Evolutionary conservation across 2,888 invertebrate genomes (phyloP), one percentile per base, ranked within the genome.

Genomic region (Apeira syringaria): DNA sequence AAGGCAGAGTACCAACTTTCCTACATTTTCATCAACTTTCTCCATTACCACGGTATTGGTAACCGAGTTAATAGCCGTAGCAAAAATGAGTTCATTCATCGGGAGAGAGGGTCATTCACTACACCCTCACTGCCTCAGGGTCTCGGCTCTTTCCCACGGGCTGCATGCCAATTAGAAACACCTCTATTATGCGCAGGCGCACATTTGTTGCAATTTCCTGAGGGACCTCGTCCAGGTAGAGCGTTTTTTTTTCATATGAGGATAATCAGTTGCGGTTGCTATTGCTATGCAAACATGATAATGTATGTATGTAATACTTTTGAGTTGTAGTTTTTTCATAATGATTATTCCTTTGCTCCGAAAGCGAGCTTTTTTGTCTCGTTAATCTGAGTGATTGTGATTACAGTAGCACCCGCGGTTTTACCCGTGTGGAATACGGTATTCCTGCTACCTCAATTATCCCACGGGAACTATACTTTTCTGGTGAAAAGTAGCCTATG

Each of bases 81-180:
- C 32, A 52, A 46, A 49, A 52, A 53, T 50, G 37, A 27, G 50
- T 44, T 50, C 48, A 53, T 50, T 53, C 55, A 53, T 52, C 38
- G 53, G 42, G 39, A 39, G 37, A 33, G 34, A 27, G 45, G 45
- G 45, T 40, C 55, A 50, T 52, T 55, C 47, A 53, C 39, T 35
- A 47, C 32, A 26, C 39, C 29, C 36, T 31, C 27, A 27, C 34
- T 29, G 52, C 53, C 46, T 43, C 40, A 41, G 52, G 48, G 47
- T 45, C 32, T 33, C 17, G 44, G 33, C 38, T 33, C 42, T 47
- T 53, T 56, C 55, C 50, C 55, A 56, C 55, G 50, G 35, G 30
- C 37, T 35, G 33, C 36, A 40, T 41, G 30, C 50, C 44, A 55
- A 50, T 48, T 47, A 47, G 31, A 35, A 40, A 31, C 45, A 39